Conservation (phyloP, 1,140 invertebrate species). For the Brachionus rotundiformis region DNA sequence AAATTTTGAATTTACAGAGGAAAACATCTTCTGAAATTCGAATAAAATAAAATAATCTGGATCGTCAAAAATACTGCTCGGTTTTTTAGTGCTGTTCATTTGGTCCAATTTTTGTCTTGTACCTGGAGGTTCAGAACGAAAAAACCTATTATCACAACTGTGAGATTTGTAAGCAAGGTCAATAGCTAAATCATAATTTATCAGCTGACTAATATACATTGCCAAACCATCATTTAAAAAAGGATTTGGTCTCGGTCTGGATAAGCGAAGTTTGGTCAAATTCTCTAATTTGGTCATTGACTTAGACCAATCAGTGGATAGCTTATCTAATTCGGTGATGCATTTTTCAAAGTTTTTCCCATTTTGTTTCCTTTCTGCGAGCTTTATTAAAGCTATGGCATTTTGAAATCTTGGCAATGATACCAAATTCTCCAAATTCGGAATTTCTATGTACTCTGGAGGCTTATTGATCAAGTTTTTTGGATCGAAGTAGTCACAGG, state of each 20-base stretch:
- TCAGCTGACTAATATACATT: conserved; percentile 21
- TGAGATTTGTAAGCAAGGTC: neutral
- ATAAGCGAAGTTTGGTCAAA: conserved; percentile 5
- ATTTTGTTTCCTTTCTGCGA: neutral
- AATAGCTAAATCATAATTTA: conserved; percentile 9
- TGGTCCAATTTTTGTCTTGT: conserved; percentile 8
- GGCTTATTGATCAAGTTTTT: neutral
- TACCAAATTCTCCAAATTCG: conserved; percentile 30
- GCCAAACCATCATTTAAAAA: conserved; percentile 44
- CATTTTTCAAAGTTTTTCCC: neutral
- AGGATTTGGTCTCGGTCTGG: neutral
- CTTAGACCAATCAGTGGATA: neutral
- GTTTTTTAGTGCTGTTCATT: neutral
- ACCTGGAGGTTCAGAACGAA: conserved; percentile 16
- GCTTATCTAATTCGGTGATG: conserved; percentile 28
- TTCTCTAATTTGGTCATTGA: conserved; percentile 7
- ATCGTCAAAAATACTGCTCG: conserved; percentile 2
- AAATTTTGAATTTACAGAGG: conserved; percentile 2
- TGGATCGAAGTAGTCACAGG: neutral
- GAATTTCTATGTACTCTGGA: neutral
- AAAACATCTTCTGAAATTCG: conserved; percentile 38
- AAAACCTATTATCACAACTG: conserved; percentile 35
- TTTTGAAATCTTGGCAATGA: conserved; percentile 43
- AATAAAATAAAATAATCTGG: conserved; percentile 33
- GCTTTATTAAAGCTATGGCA: neutral